Base-by-base conservation (phyloP, 2,888 invertebrate species). In the Liopterus haemorrhoidalis region DNA sequence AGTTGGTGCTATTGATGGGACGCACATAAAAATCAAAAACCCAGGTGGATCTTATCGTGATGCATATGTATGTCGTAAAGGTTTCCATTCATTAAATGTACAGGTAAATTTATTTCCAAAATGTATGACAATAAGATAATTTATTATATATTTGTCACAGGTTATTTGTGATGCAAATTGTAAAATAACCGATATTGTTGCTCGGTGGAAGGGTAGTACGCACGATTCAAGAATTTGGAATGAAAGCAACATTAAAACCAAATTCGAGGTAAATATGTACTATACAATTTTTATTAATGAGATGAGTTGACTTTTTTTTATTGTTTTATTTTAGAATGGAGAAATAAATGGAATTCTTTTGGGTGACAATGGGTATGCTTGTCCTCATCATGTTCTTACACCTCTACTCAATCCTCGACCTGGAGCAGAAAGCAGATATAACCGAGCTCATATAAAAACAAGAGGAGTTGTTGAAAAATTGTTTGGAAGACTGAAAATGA, bases 311-410 rank as follows among this genome's bases (percentile, higher is more conserved):
- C 9, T 21, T 36, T 2, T 9, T 6, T 22, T 4, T 11, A 9
- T 28, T 28, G 11, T 28, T 33, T 6, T 33, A 6, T 16, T 28
- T 16, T 25, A 41, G 33, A 11, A 11, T n/a, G 41, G 22, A 9
- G 16, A 22, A 21, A 19, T 44, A 16, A n/a, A 37, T 11, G 38
- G 44, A 11, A 32, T 45, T 19, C 14, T 45, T 12, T 22, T 38
- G 19, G 45, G 33, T 4, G 45, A 45, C 22, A 18, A 18, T 20
- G 45, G 40, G 2, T 40, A 45, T 24, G 16, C 32, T 16, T 40
- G 32, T 19, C 18, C 11, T 4, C 39, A 31, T 8, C 40, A 31
- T 19, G 12, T 45, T 14, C 9, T 45, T 1, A 40, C 45, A 12
- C 45, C 45, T 1, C 8, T 45, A 4, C 20, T 39, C 9, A 33